Evolutionary conservation across 2,113 vertebrate species (phyloP).

Genomic region (Globicephala melas): DNA sequence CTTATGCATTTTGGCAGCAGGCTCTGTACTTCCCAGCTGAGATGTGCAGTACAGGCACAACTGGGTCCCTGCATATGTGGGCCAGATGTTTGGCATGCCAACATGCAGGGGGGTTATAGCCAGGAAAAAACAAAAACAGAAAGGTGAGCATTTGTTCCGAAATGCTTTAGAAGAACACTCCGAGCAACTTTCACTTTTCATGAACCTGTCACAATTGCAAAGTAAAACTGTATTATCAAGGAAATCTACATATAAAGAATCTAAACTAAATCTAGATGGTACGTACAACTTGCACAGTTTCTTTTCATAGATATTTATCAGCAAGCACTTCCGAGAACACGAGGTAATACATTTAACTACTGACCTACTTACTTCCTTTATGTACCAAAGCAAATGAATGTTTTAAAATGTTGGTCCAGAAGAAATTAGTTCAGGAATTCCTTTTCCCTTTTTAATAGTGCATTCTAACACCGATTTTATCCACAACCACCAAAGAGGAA

Average conservation of each 20-base stretch:
- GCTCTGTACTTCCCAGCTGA: not conserved
- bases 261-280: not conserved
- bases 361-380: not conserved
- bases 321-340: not conserved
- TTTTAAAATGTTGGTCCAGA: not conserved
- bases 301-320: too few species aligned
- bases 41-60: not conserved
- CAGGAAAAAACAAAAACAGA: not conserved
- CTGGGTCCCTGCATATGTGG: not conserved
- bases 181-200: not conserved
- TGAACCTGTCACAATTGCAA: not conserved
- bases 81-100: not conserved
- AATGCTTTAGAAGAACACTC: not conserved
- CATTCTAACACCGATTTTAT: not conserved
- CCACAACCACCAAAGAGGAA: not conserved
- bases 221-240: not conserved
- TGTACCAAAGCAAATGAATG: not conserved
- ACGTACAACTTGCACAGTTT: accelerated
- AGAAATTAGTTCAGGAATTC: not conserved
- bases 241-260: not conserved
- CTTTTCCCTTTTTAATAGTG: not conserved
- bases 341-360: not conserved
- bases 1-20: not conserved
- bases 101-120: accelerated
- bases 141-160: not conserved